phyloP scores from a whole-genome alignment of 2,888 invertebrate genomes.

The Hydroisotoma schaefferi region DNA sequence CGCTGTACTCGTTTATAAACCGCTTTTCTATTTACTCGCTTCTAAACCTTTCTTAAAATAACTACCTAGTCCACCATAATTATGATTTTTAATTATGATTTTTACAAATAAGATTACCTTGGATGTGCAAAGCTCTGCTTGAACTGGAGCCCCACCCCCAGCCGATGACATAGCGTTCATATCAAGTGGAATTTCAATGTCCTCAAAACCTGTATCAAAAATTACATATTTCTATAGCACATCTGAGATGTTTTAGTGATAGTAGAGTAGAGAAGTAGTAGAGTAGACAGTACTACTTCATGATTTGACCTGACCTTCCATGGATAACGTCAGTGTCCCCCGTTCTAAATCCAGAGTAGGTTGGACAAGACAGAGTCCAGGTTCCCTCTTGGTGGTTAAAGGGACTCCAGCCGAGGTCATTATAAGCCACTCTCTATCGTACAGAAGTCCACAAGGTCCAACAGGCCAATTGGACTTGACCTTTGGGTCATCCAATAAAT shows the following conservation, averaged over 20 bases:
- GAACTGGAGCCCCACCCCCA: no score
- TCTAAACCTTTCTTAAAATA: no score
- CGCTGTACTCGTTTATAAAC: no score
- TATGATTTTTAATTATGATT: no score
- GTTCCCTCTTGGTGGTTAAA: constrained; percentile 81
- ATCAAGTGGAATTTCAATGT: constrained; percentile 31
- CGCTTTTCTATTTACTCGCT: no score
- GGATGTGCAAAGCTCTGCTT: constrained; percentile 45
- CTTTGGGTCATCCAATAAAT: not conserved
- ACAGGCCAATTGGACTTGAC: constrained; percentile 63
- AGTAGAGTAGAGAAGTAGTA: constrained; percentile 13
- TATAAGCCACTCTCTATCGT: constrained; percentile 93
- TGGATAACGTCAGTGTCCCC: constrained; percentile 47
- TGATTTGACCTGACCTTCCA: constrained; percentile 36
- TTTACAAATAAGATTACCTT: no score
- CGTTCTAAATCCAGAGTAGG: constrained; percentile 62
- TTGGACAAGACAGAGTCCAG: constrained; percentile 71
- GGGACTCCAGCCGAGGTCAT: constrained; percentile 74
- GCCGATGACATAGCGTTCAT: constrained; percentile 16
- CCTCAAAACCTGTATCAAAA: constrained; percentile 31
- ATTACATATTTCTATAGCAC: not conserved
- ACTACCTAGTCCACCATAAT: no score
- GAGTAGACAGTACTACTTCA: not conserved
- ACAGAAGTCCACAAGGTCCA: constrained; percentile 71
- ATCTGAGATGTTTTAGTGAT: not conserved